These are phyloP conservation scores for Stylophora pistillata DNA, from an alignment of 64 coral and sea anemone genomes.

Conservation along the genomic window DNA sequence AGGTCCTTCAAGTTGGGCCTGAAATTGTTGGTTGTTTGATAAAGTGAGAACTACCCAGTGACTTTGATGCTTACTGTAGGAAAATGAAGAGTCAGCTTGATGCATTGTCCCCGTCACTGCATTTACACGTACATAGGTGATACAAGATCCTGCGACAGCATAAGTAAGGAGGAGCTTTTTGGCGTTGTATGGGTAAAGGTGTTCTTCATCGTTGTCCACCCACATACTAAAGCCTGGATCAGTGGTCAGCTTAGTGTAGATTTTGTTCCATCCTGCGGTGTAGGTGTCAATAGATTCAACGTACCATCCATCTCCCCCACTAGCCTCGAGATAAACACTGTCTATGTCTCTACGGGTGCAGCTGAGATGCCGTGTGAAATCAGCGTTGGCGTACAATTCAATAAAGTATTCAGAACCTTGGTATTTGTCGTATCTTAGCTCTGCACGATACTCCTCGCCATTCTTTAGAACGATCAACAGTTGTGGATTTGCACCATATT, in stretches of 20 bases:
- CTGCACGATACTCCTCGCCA: slow-evolving; percentile 7
- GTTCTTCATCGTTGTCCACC: not conserved
- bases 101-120: not conserved
- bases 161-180: slow-evolving; percentile 28
- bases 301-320: slow-evolving; percentile 11
- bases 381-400: not conserved
- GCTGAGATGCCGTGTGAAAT: slow-evolving; percentile 1
- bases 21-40: slow-evolving; percentile 20
- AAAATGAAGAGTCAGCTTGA: not conserved
- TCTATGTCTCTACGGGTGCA: slow-evolving; percentile 9
- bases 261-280: slow-evolving; percentile 2
- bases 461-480: slow-evolving; percentile 23
- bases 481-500: slow-evolving; percentile 2
- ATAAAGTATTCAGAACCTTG: not conserved
- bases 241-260: slow-evolving; percentile 19
- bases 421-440: not conserved
- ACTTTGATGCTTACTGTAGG: not conserved
- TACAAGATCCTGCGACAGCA: slow-evolving; percentile 29
- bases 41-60: slow-evolving; percentile 12
- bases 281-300: slow-evolving; percentile 25
- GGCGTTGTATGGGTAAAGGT: slow-evolving; percentile 28
- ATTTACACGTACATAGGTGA: slow-evolving; percentile 21
- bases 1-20: slow-evolving; percentile 34
- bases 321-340: slow-evolving; percentile 22
- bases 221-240: slow-evolving; percentile 41